Conservation (phyloP, 1,140 invertebrate genomes). For the Drosophila baimaii region DNA sequence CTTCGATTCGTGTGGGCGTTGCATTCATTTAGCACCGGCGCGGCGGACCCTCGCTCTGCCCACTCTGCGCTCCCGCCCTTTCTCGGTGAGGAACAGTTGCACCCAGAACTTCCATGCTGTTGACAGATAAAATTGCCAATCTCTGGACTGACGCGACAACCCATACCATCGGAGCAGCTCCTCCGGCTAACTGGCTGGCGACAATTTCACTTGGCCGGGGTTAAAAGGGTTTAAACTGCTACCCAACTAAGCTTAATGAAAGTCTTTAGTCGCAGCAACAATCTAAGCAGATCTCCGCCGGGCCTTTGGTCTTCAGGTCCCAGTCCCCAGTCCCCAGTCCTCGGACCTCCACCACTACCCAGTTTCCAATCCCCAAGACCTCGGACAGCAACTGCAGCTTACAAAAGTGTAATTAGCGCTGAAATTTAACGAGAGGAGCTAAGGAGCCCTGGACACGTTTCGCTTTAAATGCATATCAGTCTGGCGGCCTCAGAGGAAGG, state of each 20-base stretch:
- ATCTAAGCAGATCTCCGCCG: slow-evolving; percentile 55
- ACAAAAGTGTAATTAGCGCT: slow-evolving; percentile 81
- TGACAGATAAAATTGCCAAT: slow-evolving; percentile 81
- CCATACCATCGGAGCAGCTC: slow-evolving; percentile 18
- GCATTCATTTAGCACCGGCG: slow-evolving; percentile 33
- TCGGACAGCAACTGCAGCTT: slow-evolving; percentile 53
- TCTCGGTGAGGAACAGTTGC: slow-evolving; percentile 21
- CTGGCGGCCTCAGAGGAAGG: slow-evolving; percentile 30
- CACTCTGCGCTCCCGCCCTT: slow-evolving; percentile 15
- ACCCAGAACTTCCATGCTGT: slow-evolving; percentile 60
- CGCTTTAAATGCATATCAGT: slow-evolving; percentile 79
- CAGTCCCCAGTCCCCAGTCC: too few relatives aligned
- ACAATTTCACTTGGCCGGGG: slow-evolving; percentile 66
- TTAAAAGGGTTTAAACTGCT: slow-evolving; percentile 78
- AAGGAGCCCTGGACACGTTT: slow-evolving; percentile 68
- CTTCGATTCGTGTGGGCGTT: slow-evolving; percentile 67
- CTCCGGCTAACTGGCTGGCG: slow-evolving; percentile 31
- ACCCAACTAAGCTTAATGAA: slow-evolving; percentile 75
- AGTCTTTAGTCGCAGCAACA: slow-evolving; percentile 69
- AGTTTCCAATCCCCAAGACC: slow-evolving; percentile 1
- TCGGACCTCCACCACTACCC: too few relatives aligned
- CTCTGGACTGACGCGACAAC: slow-evolving; percentile 52
- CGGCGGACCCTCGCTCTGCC: slow-evolving; percentile 1
- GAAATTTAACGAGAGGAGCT: slow-evolving; percentile 67
- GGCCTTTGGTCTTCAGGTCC: slow-evolving; percentile 4